Percentiles rank a stretch among this genome's conserved stretches.
Evolutionary conservation across 2,113 vertebrate species (phyloP).

Genomic region (Cariama cristata): DNA sequence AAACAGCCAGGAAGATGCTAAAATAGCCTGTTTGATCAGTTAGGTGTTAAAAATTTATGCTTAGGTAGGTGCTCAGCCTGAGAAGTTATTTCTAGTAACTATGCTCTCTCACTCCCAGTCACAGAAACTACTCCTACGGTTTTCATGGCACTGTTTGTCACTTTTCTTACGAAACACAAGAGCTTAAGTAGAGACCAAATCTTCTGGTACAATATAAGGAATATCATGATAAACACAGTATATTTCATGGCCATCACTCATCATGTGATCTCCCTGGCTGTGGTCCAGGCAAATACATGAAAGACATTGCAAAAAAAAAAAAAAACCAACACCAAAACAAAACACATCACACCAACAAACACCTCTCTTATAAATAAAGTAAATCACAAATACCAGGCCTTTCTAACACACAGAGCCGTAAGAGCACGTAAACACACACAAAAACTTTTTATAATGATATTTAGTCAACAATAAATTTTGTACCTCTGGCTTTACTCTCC

Average conservation of each 20-base stretch:
- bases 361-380: neutral
- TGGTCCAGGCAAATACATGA: neutral
- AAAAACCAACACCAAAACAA: neutral
- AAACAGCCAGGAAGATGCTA: neutral
- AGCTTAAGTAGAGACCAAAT: neutral
- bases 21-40: neutral
- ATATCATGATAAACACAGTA: accelerated
- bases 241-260: neutral
- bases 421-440: accelerated
- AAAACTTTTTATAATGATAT: accelerated
- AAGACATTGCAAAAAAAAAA: neutral
- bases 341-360: too few relatives aligned
- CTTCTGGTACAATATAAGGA: neutral
- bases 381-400: neutral
- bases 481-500: slow-evolving; percentile 91
- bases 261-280: neutral
- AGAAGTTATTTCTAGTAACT: neutral
- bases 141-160: neutral
- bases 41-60: neutral
- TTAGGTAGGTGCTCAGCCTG: neutral
- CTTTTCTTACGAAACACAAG: neutral
- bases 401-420: neutral
- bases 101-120: neutral
- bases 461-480: neutral
- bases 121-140: neutral